Base-by-base conservation (phyloP, 2,797 vertebrate genomes). In the Toxotes lorentzi region DNA sequence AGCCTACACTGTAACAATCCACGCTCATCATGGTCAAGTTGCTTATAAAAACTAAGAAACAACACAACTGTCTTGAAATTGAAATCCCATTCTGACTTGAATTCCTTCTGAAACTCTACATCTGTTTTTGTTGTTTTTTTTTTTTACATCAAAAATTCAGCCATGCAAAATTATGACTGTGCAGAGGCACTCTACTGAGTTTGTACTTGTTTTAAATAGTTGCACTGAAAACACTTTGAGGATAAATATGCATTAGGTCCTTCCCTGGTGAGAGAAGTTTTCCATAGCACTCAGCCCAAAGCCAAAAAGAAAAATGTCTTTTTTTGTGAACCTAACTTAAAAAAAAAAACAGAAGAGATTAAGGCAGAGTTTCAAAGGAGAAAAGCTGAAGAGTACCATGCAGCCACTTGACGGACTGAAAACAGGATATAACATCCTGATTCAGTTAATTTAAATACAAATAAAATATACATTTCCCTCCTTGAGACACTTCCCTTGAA, bases 391-490 rank as follows among this genome's bases (percentile, higher is more conserved):
- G 12, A 6, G 10, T 12, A 34, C 5, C 9, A 66, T 53, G 43
- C 21, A 35, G 16, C 27, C n/a, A 75, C 27, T 21, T 56, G 47
- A 56, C 30, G 50, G n/a, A 65, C 16, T 70, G 45, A 59, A 43
- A 40, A 40, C 8, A 4, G 43, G 11, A 34, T 35, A 24, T 24
- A 57, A 59, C 13, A 12, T 7, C 10, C 9, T 21, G 12, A 34
- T 41, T 57, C 0, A 27, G 19, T 27, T 40, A 4, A 60, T 30
- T 48, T 38, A 19, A 32, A 50, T 11, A 30, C 10, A 38, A n/a
- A 64, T 8, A 6, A 23, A 51, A 65, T 38, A 23, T 3, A 6
- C 24, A 58, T 65, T 19, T 64, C 24, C 14, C 40, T 12, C 13
- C 34, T 47, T 24, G 0, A 16, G 13, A 7, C 1, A 54, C 14